Evolutionary conservation across 2,888 invertebrate genomes (phyloP), one percentile per base, ranked within the genome.

Genomic region (Resseliella maxima): DNA sequence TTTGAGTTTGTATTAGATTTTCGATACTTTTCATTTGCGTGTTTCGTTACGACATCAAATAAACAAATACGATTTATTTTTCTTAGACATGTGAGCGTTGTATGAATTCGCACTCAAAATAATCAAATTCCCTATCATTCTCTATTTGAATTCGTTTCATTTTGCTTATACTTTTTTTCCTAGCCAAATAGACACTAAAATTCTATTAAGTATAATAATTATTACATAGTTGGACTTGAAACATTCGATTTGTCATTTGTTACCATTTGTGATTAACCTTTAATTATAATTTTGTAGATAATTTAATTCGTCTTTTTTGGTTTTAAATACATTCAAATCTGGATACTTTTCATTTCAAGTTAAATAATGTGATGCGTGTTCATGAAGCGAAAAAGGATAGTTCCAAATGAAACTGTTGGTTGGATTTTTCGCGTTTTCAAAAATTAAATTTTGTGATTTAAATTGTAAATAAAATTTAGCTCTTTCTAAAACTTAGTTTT

Each of bases 1-100:
- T 83, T 83, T 83, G 83, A 83, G 83, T 83, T 83, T 83, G 83
- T 83, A 83, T 83, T 83, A 38, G 83, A 83, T 83, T 83, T 83
- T 83, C 38, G 21, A 38, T 27, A 83, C n/a, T 83, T 83, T 72
- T 83, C 83, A 38, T 21, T 83, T 83, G 36, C 38, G 36, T 38
- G 36, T 83, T 83, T 83, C 83, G 36, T 83, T 83, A 38, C 72
- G 72, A 72, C 72, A 59, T 2, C 21, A 8, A 50, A 50, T 3
- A 6, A 50, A 18, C 21, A 50, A 50, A 72, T 50, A 31, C 35
- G 6, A 27, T 27, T 31, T 15, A 1, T 72, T 31, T 27, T 72
- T 31, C 27, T 15, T 72, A 72, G 72, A 59, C n/a, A 24, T 72
- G 72, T 72, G 72, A 72, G 31, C 72, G 72, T 72, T 72, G 72